Percentiles rank a stretch among this genome's conserved stretches.
These are phyloP conservation scores for Mobula birostris DNA, from an alignment of 2,113 vertebrate species.

Conservation along the genomic window DNA sequence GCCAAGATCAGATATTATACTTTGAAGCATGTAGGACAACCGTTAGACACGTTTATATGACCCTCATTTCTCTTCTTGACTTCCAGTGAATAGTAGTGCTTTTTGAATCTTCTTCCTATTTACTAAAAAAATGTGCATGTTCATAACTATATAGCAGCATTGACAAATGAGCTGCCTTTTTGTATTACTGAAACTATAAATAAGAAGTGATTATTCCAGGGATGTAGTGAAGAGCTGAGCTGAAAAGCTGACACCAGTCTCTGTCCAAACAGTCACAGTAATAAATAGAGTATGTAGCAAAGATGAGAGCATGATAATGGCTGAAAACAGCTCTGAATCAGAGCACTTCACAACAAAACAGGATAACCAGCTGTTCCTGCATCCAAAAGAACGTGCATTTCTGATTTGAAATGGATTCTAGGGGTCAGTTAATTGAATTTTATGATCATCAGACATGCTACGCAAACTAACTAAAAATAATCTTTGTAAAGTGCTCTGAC, in stretches of 20 bases:
- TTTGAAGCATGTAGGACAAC: slow-evolving; percentile 19
- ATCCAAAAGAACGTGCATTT: background rate
- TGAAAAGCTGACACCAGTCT: slow-evolving; percentile 43
- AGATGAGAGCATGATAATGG: slow-evolving; percentile 24
- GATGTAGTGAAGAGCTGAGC: slow-evolving; percentile 46
- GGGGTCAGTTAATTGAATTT: background rate
- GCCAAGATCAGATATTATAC: background rate
- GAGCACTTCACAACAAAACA: background rate
- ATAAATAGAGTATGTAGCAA: slow-evolving; percentile 39
- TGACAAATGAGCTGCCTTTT: slow-evolving; percentile 47
- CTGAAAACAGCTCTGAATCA: background rate
- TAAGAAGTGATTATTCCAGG: slow-evolving; percentile 46
- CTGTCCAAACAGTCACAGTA: slow-evolving; percentile 41
- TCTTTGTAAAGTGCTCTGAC: background rate
- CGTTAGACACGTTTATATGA: background rate
- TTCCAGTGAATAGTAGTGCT: slow-evolving; percentile 31
- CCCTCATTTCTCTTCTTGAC: slow-evolving; percentile 31
- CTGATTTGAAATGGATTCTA: background rate
- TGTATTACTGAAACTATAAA: slow-evolving; percentile 44
- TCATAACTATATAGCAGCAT: slow-evolving; percentile 42
- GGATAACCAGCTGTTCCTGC: background rate
- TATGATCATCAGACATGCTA: background rate
- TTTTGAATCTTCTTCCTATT: slow-evolving; percentile 39
- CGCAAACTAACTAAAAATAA: background rate
- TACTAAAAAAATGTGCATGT: slow-evolving; percentile 44